Evolutionary conservation across 2,113 vertebrate species (phyloP).

Genomic region (Heptranchias perlo): DNA sequence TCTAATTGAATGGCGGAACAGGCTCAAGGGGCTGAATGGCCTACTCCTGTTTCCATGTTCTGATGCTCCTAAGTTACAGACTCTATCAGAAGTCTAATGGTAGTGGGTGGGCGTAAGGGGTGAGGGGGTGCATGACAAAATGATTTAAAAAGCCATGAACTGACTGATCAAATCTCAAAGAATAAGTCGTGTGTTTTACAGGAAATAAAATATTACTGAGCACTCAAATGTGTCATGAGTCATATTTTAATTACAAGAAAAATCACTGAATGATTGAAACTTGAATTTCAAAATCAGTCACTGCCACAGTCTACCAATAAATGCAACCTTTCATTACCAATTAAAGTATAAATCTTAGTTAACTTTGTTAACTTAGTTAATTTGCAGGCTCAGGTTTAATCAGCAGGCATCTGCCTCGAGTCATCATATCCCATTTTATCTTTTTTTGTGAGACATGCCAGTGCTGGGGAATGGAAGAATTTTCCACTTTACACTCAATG

Average conservation of each 20-base stretch:
- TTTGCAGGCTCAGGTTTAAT: not conserved
- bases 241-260: not conserved
- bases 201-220: not conserved
- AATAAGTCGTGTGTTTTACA: not conserved
- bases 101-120: not conserved
- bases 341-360: constrained; percentile 1
- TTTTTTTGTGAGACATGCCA: not conserved
- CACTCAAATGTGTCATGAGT: not conserved
- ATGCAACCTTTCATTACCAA: not conserved
- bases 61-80: not conserved
- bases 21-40: not conserved
- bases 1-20: not conserved
- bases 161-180: not conserved
- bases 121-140: not conserved
- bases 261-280: constrained; percentile 7
- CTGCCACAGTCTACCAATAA: not conserved
- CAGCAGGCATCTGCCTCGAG: not conserved
- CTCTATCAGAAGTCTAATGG: not conserved
- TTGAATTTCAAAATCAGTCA: constrained; percentile 21
- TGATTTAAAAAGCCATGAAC: not conserved
- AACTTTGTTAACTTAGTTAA: too few relatives aligned
- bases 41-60: too few relatives aligned
- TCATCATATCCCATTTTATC: not conserved
- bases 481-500: not conserved
- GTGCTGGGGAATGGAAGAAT: not conserved